Evolutionary conservation across 92 coral and sea anemone species (phyloP).

Genomic region (Porites divaricata): DNA sequence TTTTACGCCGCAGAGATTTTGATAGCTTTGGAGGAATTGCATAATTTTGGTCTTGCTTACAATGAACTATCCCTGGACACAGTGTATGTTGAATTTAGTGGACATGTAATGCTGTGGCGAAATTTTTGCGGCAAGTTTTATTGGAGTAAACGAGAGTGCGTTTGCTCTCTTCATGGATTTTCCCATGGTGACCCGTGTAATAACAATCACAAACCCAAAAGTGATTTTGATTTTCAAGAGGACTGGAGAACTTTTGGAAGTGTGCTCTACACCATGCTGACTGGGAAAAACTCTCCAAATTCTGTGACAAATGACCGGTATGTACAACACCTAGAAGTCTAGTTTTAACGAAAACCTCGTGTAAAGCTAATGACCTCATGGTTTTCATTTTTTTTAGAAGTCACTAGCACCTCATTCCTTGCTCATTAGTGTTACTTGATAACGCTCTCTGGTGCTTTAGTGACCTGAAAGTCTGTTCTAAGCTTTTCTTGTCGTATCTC

Average conservation of each 20-base stretch:
- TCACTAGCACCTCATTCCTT: background rate
- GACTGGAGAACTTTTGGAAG: constrained; percentile 70
- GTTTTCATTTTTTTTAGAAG: background rate
- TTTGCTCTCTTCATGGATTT: constrained; percentile 71
- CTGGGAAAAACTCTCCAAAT: constrained; percentile 39
- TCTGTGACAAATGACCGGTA: constrained; percentile 20
- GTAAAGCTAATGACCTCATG: background rate
- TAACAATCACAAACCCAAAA: constrained; percentile 49
- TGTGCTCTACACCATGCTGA: constrained; percentile 44
- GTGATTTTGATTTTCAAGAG: constrained; percentile 36
- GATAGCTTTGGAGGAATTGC: constrained; percentile 82
- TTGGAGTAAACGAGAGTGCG: constrained; percentile 84
- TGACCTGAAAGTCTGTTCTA: background rate
- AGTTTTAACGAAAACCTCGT: background rate
- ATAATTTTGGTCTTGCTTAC: constrained; percentile 69
- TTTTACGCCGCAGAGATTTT: constrained; percentile 81
- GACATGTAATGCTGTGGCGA: constrained; percentile 88
- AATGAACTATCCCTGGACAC: constrained; percentile 78
- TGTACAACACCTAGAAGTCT: background rate
- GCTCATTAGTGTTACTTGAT: background rate
- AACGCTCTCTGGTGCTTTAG: background rate
- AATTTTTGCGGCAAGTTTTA: constrained; percentile 84
- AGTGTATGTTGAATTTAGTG: constrained; percentile 71
- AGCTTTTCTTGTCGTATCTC: background rate
- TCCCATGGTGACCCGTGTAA: constrained; percentile 63